These are phyloP conservation scores for Hydra vulgaris DNA, from an alignment of 30 jellyfish, hydroid and myxozoan species.

Conservation along the genomic window DNA sequence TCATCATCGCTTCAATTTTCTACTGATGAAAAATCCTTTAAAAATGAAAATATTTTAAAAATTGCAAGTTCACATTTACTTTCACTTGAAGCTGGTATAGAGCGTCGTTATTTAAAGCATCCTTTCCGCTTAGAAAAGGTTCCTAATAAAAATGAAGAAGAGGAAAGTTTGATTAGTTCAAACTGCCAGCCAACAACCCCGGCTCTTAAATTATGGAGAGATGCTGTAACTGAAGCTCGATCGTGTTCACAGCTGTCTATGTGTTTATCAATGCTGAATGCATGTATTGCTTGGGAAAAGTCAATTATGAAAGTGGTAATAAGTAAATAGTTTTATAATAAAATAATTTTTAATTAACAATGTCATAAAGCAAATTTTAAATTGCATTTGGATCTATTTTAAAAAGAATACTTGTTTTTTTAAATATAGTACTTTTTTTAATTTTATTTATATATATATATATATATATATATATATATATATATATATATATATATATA, in stretches of 20 bases:
- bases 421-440: too few relatives aligned
- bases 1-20: constrained; percentile 36
- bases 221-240: constrained; percentile 71
- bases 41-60: constrained; percentile 55
- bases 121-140: constrained; percentile 75
- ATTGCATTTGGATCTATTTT: too few relatives aligned
- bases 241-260: constrained; percentile 74
- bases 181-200: constrained; percentile 75
- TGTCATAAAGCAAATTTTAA: too few relatives aligned
- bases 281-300: constrained; percentile 94
- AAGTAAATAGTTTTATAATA: too few relatives aligned
- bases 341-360: not conserved
- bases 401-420: too few relatives aligned
- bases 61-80: constrained; percentile 60
- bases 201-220: constrained; percentile 80
- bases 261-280: constrained; percentile 66
- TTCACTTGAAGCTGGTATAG: constrained; percentile 73
- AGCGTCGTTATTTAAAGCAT: constrained; percentile 72
- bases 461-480: too few relatives aligned
- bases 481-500: too few relatives aligned
- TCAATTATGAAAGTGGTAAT: constrained; percentile 97
- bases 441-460: too few relatives aligned
- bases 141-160: constrained; percentile 1
- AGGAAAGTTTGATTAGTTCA: constrained; percentile 10
- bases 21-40: constrained; percentile 6